Evolutionary conservation across 53 echinoderm and acorn worm species (phyloP).

Genomic region (Astropecten irregularis): DNA sequence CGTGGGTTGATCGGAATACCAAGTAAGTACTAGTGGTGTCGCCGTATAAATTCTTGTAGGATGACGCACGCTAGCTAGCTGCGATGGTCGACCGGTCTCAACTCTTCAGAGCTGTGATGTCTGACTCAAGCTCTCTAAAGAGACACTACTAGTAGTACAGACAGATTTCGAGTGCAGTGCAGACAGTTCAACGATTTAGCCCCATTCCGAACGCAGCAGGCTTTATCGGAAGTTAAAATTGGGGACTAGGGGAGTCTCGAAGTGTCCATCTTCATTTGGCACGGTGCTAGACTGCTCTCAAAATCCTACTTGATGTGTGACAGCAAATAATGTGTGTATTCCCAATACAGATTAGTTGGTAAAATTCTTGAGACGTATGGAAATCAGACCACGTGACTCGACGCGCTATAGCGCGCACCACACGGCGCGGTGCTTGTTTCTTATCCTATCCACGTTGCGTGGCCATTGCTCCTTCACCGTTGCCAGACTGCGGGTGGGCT

Average conservation of each 20-base stretch:
- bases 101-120: too few species aligned
- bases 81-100: too few species aligned
- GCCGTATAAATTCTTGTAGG: too few species aligned
- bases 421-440: background rate
- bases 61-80: too few species aligned
- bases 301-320: background rate
- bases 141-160: too few species aligned
- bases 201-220: constrained; percentile 32
- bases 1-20: too few species aligned
- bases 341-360: too few species aligned
- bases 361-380: background rate
- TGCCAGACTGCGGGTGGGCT: background rate
- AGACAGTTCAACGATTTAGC: background rate
- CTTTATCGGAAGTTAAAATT: constrained; percentile 8
- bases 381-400: constrained; percentile 17
- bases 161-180: too few species aligned
- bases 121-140: too few species aligned
- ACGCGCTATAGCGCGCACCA: background rate
- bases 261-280: background rate
- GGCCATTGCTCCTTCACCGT: background rate
- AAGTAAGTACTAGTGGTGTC: too few species aligned
- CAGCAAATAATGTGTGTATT: background rate
- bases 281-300: background rate
- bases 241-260: background rate
- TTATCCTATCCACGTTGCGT: constrained; percentile 13